Evolutionary conservation across 2,797 vertebrate genomes (phyloP).

Genomic region (Malacoctenus gilli): DNA sequence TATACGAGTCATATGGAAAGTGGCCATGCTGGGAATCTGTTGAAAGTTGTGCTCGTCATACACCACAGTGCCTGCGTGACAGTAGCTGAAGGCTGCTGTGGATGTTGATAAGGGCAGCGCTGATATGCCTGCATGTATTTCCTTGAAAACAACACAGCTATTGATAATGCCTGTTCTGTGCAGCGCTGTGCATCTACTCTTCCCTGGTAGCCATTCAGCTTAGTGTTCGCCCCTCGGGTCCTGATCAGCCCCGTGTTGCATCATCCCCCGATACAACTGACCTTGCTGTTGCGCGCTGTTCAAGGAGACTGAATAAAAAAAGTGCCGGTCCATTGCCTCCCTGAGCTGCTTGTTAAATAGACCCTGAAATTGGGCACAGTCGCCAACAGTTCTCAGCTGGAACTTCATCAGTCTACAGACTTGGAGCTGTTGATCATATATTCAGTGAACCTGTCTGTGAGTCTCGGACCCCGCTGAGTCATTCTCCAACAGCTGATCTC

Average conservation of each 20-base stretch:
- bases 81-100: slow-evolving; percentile 35
- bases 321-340: slow-evolving; percentile 6
- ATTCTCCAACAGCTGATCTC: slow-evolving; percentile 47
- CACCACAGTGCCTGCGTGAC: slow-evolving; percentile 54
- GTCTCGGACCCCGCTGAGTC: slow-evolving; percentile 25
- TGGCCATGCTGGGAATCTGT: not conserved
- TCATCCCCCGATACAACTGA: slow-evolving; percentile 12
- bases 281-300: slow-evolving; percentile 26
- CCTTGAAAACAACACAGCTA: slow-evolving; percentile 66
- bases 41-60: slow-evolving; percentile 8
- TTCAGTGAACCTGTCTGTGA: slow-evolving; percentile 21
- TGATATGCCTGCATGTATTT: slow-evolving; percentile 63
- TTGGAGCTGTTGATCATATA: slow-evolving; percentile 30
- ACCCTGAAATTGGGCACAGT: slow-evolving; percentile 4
- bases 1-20: not conserved
- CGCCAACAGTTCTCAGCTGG: slow-evolving; percentile 1
- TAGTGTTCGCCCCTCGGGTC: slow-evolving; percentile 1
- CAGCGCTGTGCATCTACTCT: not conserved
- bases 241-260: slow-evolving; percentile 23
- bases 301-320: too few relatives aligned
- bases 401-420: slow-evolving; percentile 7
- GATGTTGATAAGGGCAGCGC: slow-evolving; percentile 68
- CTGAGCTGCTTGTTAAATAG: slow-evolving; percentile 16
- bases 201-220: slow-evolving; percentile 25
- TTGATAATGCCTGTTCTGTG: slow-evolving; percentile 45